Percentiles rank a stretch among this genome's conserved stretches.
These are phyloP conservation scores for Limnephilus lunatus DNA, from an alignment of 2,888 invertebrate species.

Conservation along the genomic window DNA sequence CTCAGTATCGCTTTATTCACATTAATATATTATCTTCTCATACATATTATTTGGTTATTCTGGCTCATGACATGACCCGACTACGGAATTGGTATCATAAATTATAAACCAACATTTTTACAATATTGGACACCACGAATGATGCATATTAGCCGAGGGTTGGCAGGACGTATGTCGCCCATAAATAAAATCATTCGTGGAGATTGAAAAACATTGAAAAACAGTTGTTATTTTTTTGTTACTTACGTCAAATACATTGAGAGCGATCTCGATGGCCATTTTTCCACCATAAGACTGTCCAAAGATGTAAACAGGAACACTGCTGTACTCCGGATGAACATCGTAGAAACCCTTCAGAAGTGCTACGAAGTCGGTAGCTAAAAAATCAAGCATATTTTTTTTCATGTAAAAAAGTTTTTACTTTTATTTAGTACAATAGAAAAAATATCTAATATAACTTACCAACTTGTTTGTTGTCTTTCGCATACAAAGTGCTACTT, in stretches of 20 bases:
- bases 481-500: slow-evolving; percentile 70
- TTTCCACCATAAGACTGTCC: slow-evolving; percentile 96
- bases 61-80: too few relatives aligned
- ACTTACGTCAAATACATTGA: slow-evolving; percentile 77
- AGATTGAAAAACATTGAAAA: neutral
- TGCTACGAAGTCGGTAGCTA: slow-evolving; percentile 85
- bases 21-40: too few relatives aligned
- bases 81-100: too few relatives aligned
- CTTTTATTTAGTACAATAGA: too few relatives aligned
- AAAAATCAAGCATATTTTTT: slow-evolving; percentile 65
- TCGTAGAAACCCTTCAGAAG: slow-evolving; percentile 84
- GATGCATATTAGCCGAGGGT: too few relatives aligned
- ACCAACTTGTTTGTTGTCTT: slow-evolving; percentile 75
- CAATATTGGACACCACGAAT: neutral
- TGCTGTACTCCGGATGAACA: slow-evolving; percentile 82
- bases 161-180: neutral
- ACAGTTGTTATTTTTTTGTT: neutral
- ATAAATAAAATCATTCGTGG: neutral
- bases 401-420: too few relatives aligned
- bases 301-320: slow-evolving; percentile 88
- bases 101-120: too few relatives aligned
- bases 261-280: slow-evolving; percentile 91
- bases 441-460: slow-evolving; percentile 63
- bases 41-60: too few relatives aligned
- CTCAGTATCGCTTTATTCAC: too few relatives aligned